Evolutionary conservation across 1,140 invertebrate genomes (phyloP).

Genomic region (Colletes gigas): DNA sequence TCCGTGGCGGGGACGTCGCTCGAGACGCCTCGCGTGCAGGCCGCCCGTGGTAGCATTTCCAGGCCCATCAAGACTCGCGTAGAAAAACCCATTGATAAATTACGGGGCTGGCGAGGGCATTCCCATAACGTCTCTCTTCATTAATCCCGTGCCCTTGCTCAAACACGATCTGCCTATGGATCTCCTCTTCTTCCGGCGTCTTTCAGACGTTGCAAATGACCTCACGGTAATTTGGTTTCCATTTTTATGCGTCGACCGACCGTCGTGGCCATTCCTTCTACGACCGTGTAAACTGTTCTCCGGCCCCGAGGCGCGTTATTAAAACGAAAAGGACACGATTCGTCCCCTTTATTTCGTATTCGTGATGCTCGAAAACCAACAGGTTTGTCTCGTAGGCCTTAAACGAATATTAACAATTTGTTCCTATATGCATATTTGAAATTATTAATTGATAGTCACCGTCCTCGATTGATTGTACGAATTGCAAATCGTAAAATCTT

Average conservation of each 20-base stretch:
- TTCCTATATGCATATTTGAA: too few species aligned
- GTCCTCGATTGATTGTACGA: too few species aligned
- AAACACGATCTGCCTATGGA: constrained; percentile 39
- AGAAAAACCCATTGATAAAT: constrained; percentile 64
- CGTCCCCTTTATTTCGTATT: too few species aligned
- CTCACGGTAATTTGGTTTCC: constrained; percentile 29
- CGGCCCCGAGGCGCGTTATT: too few species aligned
- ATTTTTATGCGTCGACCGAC: constrained; percentile 2
- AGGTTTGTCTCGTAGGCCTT: too few species aligned
- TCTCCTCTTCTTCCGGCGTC: constrained; percentile 1
- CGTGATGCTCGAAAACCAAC: too few species aligned
- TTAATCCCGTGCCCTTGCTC: constrained; percentile 56
- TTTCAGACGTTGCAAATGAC: constrained; percentile 46
- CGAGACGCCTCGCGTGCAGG: constrained; percentile 46
- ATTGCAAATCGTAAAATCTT: too few species aligned
- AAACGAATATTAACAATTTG: too few species aligned
- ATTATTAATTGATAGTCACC: too few species aligned
- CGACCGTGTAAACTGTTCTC: too few species aligned
- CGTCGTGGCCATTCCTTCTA: constrained; percentile 4
- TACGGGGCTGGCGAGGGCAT: constrained; percentile 44
- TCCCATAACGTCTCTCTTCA: constrained; percentile 63
- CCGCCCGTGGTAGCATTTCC: constrained; percentile 45
- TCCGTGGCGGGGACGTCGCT: constrained; percentile 14
- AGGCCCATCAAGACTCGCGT: constrained; percentile 39
- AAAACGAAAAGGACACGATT: too few species aligned